These are phyloP conservation scores for Bovichtus variegatus DNA, from an alignment of 2,797 vertebrate species.

Conservation along the genomic window DNA sequence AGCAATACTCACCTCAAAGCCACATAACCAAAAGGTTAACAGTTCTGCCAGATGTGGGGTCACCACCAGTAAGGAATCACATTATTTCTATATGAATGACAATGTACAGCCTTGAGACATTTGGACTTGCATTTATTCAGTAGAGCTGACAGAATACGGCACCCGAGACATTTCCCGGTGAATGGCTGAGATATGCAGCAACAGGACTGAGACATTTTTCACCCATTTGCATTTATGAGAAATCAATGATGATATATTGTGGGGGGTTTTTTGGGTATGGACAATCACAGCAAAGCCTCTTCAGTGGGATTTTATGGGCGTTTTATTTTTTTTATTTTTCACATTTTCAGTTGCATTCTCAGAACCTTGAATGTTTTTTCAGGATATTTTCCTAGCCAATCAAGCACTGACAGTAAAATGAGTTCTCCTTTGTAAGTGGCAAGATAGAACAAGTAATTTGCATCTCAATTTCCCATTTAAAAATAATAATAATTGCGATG, in stretches of 20 bases:
- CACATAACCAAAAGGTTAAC: constrained; percentile 76
- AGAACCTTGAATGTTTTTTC: background rate
- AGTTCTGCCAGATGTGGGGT: constrained; percentile 78
- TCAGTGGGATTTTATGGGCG: background rate
- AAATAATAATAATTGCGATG: background rate
- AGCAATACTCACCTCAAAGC: constrained; percentile 76
- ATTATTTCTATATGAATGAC: constrained; percentile 80
- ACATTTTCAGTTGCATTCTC: background rate
- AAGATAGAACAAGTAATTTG: background rate
- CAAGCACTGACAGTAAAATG: rapidly evolving
- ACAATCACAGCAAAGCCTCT: constrained; percentile 22
- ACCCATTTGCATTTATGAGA: constrained; percentile 56
- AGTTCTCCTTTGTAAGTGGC: background rate
- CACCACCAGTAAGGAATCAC: constrained; percentile 69
- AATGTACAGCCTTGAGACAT: constrained; percentile 77
- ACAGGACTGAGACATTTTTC: constrained; percentile 47
- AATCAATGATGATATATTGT: constrained; percentile 50
- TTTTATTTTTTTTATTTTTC: background rate
- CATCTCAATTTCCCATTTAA: too few relatives aligned
- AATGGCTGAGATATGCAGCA: constrained; percentile 70
- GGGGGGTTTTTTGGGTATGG: constrained; percentile 19
- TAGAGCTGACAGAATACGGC: constrained; percentile 68
- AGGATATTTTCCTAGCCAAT: background rate
- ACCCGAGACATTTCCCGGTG: constrained; percentile 61
- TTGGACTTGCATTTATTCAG: constrained; percentile 80